Evolutionary conservation across 2,113 vertebrate genomes (phyloP), one percentile per base, ranked within the genome.

Genomic region (Synchiropus splendidus): DNA sequence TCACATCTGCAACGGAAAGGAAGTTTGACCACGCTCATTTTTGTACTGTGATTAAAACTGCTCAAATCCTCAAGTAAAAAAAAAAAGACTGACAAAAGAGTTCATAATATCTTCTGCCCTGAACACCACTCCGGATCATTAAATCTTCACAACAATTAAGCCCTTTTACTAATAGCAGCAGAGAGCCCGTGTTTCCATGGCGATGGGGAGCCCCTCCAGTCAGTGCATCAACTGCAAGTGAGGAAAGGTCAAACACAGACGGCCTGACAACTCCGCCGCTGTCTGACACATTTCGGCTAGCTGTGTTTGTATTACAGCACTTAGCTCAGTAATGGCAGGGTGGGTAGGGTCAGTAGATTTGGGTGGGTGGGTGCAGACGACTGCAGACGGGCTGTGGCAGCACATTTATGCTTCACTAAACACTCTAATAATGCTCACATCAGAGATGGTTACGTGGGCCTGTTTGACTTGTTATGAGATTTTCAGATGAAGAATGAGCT

Each of bases 1-100:
- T 89, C 43, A 98, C 90, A 81, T 92, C 95, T 98, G 82, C 67
- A 80, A 77, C 45, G 45, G 45, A 47, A 27, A 27, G 21, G 21
- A 27, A 32, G 16, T 6, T 35, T 15, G 42, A 42, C 32, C 40
- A 40, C 14, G 39, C 64, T 10, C 51, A 16, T 38, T 51, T 39
- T 16, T 45, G 31, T 21, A 39, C 39, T 37, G 16, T 34, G 33
- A 43, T 31, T 14, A 36, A 42, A 31, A 48, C 16, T 10, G 54
- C 42, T 39, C 39, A 54, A 50, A 52, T 6, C 2, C 16, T 9
- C 4, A 36, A 21, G 39, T 10, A 17, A n/a, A 41, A 18, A 43
- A 13, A 13, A 44, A 21, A 41, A 51, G 51, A 61, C 78, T 75
- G 80, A 75, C 72, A 78, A 77, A 82, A 80, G 69, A 61, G 70